Conservation (phyloP, 2,888 invertebrate genomes). For the Anthrax anthrax region DNA sequence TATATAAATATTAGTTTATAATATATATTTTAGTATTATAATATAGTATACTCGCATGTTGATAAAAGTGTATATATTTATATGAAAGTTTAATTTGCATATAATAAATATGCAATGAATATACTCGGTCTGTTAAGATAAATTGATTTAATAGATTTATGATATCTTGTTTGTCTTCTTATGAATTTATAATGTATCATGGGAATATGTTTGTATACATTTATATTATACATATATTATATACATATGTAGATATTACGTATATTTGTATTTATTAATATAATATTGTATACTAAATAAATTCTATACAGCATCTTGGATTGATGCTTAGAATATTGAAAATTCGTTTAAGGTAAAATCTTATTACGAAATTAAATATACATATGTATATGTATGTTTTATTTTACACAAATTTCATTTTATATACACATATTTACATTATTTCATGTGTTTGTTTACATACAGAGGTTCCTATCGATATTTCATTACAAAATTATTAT, state of each 20-base stretch:
- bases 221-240: too few relatives aligned
- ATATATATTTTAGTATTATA: too few relatives aligned
- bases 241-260: neutral
- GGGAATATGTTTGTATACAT: slow-evolving; percentile 2
- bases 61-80: too few relatives aligned
- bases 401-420: too few relatives aligned
- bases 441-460: too few relatives aligned
- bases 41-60: too few relatives aligned
- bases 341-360: neutral
- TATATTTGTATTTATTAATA: neutral
- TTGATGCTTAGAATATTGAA: neutral
- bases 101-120: slow-evolving; percentile 14
- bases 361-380: neutral
- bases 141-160: slow-evolving; percentile 14
- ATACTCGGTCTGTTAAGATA: slow-evolving; percentile 12
- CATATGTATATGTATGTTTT: too few relatives aligned
- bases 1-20: too few relatives aligned
- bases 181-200: slow-evolving; percentile 12
- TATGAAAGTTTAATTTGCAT: slow-evolving; percentile 9
- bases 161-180: slow-evolving; percentile 13
- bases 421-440: too few relatives aligned
- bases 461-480: too few relatives aligned
- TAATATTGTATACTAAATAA: neutral
- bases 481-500: too few relatives aligned
- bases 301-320: neutral